A percentile compares a stretch with the other conserved stretches of the same genome.
Evolutionary conservation across 2,113 vertebrate genomes (phyloP).

Genomic region (Colius striatus): DNA sequence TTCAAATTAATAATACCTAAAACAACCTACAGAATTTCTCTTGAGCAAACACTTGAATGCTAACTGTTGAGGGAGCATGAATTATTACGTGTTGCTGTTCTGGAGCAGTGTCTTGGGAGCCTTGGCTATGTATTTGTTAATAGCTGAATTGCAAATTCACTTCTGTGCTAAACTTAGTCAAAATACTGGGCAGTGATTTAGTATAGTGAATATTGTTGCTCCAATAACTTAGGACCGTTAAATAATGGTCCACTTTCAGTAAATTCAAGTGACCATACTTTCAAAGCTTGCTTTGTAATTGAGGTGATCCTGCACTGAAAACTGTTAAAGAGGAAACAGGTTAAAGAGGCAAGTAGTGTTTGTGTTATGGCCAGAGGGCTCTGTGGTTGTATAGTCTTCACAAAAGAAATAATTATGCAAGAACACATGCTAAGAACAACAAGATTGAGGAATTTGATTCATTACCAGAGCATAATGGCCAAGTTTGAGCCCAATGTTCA

Average conservation of each 20-base stretch:
- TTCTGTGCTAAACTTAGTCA: not conserved
- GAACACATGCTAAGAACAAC: constrained; percentile 55
- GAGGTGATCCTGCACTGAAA: not conserved
- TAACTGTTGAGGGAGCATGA: not conserved
- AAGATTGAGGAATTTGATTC: constrained; percentile 51
- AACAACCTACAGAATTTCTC: not conserved
- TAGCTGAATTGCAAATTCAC: not conserved
- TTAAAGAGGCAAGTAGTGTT: not conserved
- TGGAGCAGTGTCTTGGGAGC: not conserved
- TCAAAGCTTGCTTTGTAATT: not conserved
- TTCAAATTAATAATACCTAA: not conserved
- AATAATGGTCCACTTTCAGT: not conserved
- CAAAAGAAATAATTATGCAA: not conserved
- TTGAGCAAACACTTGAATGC: not conserved
- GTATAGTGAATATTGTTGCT: not conserved
- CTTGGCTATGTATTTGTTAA: constrained; percentile 1
- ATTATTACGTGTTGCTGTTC: not conserved
- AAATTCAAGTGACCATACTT: not conserved
- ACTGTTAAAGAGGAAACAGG: not conserved
- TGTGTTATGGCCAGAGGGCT: not conserved
- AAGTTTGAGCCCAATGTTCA: constrained; percentile 27
- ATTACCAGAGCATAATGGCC: constrained; percentile 55
- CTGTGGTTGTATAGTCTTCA: not conserved
- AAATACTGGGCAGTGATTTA: not conserved
- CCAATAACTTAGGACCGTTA: not conserved